phyloP scores from a whole-genome alignment of 37 sponge, comb jelly and placozoan species.

The Aphrocallistes beatrix region DNA sequence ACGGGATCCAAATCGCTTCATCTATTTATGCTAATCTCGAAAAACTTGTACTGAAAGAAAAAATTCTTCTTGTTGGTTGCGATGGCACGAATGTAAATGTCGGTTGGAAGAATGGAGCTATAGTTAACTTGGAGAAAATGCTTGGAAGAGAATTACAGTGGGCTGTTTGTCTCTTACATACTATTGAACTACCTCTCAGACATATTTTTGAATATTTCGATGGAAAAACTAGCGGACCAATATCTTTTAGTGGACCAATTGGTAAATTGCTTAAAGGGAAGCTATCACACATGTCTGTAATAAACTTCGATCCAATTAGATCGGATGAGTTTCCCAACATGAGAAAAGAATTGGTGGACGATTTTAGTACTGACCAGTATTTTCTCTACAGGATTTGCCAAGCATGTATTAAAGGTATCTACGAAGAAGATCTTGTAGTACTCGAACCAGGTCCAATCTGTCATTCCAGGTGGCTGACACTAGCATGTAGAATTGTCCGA shows the following conservation, averaged over 20 bases:
- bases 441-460: neutral
- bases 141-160: neutral
- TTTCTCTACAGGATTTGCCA: no score
- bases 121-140: neutral
- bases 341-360: neutral
- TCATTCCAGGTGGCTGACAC: neutral
- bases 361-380: neutral
- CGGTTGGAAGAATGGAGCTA: neutral
- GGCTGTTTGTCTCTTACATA: no score
- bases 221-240: neutral
- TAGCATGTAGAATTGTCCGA: neutral
- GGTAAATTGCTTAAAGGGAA: neutral
- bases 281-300: neutral
- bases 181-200: neutral
- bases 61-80: neutral
- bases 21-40: no score
- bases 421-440: neutral
- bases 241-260: neutral
- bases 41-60: neutral
- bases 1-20: no score
- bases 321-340: neutral
- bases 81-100: no score
- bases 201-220: neutral
- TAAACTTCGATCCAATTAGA: neutral
- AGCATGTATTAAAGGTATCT: neutral